phyloP scores from a whole-genome alignment of 2,797 vertebrate genomes.

The Malacoctenus gilli region DNA sequence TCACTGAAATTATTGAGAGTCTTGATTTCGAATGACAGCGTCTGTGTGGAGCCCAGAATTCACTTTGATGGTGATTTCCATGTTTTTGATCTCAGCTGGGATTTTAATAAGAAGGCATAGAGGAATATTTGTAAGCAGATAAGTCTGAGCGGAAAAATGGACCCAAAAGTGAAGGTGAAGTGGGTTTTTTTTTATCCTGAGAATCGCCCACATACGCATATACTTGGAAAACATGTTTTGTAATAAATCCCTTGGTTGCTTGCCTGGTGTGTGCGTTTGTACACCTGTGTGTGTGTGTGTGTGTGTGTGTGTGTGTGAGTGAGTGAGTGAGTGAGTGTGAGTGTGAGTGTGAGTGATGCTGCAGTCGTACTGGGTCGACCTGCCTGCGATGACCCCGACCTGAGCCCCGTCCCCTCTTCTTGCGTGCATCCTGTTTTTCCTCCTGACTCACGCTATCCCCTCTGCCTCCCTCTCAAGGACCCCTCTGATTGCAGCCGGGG shows the following conservation, averaged over 20 bases:
- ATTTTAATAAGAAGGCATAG: conserved; percentile 50
- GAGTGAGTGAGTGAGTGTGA: background rate
- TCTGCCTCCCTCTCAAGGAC: conserved; percentile 79
- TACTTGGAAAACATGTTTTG: background rate
- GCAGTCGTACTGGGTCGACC: background rate
- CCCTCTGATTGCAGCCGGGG: conserved; percentile 93
- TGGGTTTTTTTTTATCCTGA: conserved; percentile 15
- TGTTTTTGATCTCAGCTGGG: conserved; percentile 56
- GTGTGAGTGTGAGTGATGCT: conserved; percentile 1
- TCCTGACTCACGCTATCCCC: background rate
- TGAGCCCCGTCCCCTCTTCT: conserved; percentile 5
- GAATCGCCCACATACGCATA: background rate
- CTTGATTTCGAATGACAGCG: conserved; percentile 58
- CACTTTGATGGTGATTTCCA: conserved; percentile 60
- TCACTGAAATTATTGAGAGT: conserved; percentile 31
- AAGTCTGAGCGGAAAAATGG: conserved; percentile 16
- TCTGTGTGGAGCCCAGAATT: conserved; percentile 36
- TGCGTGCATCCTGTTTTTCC: conserved; percentile 9
- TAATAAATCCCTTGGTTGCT: too few species aligned
- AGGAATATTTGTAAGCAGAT: conserved; percentile 45
- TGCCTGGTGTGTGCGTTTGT: conserved; percentile 8
- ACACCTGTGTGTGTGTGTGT: background rate
- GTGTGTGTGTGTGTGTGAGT: background rate
- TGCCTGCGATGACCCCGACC: background rate
- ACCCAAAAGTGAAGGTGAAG: conserved; percentile 25